Evolutionary conservation across 2,113 vertebrate species (phyloP), one percentile per base, ranked within the genome.

Genomic region (Forbesichthys papilliferus): DNA sequence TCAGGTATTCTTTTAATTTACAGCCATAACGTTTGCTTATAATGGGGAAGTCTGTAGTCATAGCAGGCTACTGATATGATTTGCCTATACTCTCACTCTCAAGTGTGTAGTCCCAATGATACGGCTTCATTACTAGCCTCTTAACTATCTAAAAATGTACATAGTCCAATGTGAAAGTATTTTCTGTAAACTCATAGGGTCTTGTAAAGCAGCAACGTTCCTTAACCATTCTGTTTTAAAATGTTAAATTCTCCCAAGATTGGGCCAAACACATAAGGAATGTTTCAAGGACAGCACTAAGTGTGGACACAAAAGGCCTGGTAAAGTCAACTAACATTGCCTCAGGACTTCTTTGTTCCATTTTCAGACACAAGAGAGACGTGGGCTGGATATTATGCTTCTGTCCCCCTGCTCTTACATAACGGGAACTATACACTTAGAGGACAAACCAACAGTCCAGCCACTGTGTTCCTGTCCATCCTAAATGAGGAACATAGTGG

Each of bases 291-390:
- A 56, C 79, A 65, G 34, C n/a, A 51, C 16, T 36, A 62, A 9
- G 27, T 48, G 49, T 73, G 74, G 72, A 71, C 64, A 53, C 9
- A 14, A 48, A 3, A 46, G 73, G 63, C 58, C 49, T 67, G 61
- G 12, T 74, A 76, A 71, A 69, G 66, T 61, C 77, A 71, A 73
- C 69, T 82, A 84, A 86, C 48, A 75, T 59, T 55, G 83, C 88
- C 70, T 1, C 58, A 54, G 65, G 84, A 62, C 68, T 80, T 70
- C 61, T 65, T 55, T 1, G 75, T 59, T 86, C 84, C 66, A 80
- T 58, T 84, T 86, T 69, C 55, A 57, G 71, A 51, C 68, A 65
- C 73, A 9, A 14, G 60, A 72, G 86, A 71, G 42, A 75, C 34
- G 27, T 4, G 3, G 62, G 70, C 59, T 61, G 34, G 64, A 49